phyloP scores from a whole-genome alignment of 2,888 invertebrate genomes.

The Plemyria rubiginata region DNA sequence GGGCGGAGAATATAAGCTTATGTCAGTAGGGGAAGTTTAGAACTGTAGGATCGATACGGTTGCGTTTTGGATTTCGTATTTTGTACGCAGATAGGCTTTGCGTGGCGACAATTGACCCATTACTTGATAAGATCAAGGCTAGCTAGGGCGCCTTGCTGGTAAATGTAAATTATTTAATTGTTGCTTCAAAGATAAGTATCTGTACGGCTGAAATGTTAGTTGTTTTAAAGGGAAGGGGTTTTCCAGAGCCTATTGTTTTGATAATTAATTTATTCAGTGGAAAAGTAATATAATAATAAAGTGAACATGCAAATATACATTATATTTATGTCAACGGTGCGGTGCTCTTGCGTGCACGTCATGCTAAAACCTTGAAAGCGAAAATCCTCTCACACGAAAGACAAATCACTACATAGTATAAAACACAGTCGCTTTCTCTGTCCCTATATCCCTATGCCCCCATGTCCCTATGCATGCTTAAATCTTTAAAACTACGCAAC shows the following conservation, averaged over 20 bases:
- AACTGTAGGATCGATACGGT: conserved; percentile 54
- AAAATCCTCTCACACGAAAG: no score
- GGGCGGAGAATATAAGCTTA: conserved; percentile 61
- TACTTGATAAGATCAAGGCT: conserved; percentile 38
- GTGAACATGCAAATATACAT: no score
- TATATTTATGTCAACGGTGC: no score
- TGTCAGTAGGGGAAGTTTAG: conserved; percentile 63
- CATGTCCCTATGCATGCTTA: no score
- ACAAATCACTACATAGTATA: no score
- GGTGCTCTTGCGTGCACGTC: no score
- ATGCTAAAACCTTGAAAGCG: no score
- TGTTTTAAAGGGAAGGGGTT: conserved; percentile 6
- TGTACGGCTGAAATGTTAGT: conserved; percentile 1
- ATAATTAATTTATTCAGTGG: not conserved
- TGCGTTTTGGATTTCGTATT: conserved; percentile 40
- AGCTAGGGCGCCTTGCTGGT: conserved; percentile 20
- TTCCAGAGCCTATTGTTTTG: conserved; percentile 11
- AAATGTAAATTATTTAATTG: conserved; percentile 27
- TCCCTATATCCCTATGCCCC: no score
- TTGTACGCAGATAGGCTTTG: conserved; percentile 37
- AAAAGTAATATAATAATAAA: no score
- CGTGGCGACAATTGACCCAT: conserved; percentile 42
- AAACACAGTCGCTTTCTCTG: no score
- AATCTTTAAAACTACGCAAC: no score
- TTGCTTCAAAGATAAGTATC: conserved; percentile 19